These are phyloP conservation scores for Sthenelais limicola DNA, from an alignment of 2,888 invertebrate genomes.

Conservation along the genomic window DNA sequence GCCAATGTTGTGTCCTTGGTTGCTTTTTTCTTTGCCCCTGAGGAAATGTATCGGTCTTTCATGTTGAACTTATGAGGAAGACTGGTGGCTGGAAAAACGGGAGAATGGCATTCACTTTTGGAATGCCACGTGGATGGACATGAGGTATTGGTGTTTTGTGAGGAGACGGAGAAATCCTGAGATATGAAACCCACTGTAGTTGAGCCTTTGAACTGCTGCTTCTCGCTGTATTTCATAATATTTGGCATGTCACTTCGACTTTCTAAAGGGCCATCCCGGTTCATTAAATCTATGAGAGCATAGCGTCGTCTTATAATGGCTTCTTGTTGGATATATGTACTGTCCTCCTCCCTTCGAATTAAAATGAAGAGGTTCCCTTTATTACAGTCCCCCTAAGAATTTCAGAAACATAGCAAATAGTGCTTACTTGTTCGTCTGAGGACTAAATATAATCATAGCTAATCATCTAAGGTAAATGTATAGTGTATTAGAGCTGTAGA, in stretches of 20 bases:
- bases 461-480: background rate
- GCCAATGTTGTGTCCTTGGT: too few relatives aligned
- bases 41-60: background rate
- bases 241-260: background rate
- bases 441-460: too few relatives aligned
- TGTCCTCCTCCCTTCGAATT: constrained; percentile 65
- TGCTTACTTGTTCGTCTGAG: too few relatives aligned
- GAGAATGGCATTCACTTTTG: constrained; percentile 60
- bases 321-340: constrained; percentile 63
- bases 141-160: constrained; percentile 51
- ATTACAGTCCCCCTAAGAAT: too few relatives aligned
- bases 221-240: too few relatives aligned
- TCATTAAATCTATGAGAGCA: constrained; percentile 57
- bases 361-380: too few relatives aligned
- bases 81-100: constrained; percentile 57
- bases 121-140: constrained; percentile 65
- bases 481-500: constrained; percentile 5
- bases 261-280: constrained; percentile 13
- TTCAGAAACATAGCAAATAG: too few relatives aligned
- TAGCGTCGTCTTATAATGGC: constrained; percentile 54
- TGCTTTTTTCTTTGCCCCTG: too few relatives aligned
- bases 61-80: background rate
- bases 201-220: background rate
- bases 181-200: background rate
- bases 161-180: constrained; percentile 30